These are phyloP conservation scores for Chaetodon trifasciatus DNA, from an alignment of 2,797 vertebrate genomes.

Conservation along the genomic window DNA sequence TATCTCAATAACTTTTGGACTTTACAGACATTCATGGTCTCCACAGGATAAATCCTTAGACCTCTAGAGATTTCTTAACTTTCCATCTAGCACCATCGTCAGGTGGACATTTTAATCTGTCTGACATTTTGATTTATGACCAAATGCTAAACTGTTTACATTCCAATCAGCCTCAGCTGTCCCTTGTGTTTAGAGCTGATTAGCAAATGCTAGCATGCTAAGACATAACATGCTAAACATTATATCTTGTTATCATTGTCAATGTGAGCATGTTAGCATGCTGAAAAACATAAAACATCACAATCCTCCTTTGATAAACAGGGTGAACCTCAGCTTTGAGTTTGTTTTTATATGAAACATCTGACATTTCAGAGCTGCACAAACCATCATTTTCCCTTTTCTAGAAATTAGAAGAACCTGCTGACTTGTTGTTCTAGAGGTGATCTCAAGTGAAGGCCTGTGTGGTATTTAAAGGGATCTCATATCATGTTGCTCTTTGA, in stretches of 20 bases:
- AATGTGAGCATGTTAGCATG: background rate
- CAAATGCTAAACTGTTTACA: background rate
- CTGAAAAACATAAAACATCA: background rate
- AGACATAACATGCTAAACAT: background rate
- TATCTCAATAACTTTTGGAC: background rate
- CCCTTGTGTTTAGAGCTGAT: background rate
- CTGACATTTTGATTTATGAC: background rate
- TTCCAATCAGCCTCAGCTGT: no score
- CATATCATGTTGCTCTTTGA: constrained; percentile 20
- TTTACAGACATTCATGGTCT: background rate
- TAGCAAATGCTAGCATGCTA: background rate
- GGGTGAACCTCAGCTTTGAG: background rate
- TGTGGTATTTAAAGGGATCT: constrained; percentile 4
- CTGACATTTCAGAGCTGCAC: background rate
- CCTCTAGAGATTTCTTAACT: background rate
- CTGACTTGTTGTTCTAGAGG: background rate
- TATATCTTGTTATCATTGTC: background rate
- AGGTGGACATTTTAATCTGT: background rate
- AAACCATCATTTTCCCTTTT: background rate
- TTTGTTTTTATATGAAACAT: background rate
- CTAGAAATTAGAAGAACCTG: background rate
- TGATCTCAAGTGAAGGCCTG: constrained; percentile 14
- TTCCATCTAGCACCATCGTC: background rate
- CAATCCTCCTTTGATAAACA: background rate
- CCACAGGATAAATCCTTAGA: background rate